A percentile compares a stretch with the other conserved stretches of the same genome.
These are phyloP conservation scores for Xanthia icteritia DNA, from an alignment of 2,888 invertebrate species.

Conservation along the genomic window DNA sequence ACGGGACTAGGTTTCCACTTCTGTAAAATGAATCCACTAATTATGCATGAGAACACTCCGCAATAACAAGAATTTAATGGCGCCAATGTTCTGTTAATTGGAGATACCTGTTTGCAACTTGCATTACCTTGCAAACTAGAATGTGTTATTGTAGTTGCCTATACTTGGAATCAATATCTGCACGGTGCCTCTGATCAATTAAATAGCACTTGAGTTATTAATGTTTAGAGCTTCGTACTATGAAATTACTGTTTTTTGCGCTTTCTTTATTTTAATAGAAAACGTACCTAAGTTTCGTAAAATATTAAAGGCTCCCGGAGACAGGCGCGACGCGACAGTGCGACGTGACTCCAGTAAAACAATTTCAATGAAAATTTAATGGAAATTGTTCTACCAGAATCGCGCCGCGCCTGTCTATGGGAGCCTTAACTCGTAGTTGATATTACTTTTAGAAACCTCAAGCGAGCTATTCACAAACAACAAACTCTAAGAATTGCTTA, in stretches of 20 bases:
- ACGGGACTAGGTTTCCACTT: slow-evolving; percentile 52
- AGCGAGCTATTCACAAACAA: slow-evolving; percentile 30
- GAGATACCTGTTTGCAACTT: slow-evolving; percentile 80
- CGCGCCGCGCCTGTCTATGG: too few species aligned
- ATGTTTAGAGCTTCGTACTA: slow-evolving; percentile 25
- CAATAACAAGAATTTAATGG: slow-evolving; percentile 73
- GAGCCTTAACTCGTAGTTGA: background rate
- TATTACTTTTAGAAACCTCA: slow-evolving; percentile 23
- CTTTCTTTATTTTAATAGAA: slow-evolving; percentile 8
- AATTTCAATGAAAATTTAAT: too few species aligned
- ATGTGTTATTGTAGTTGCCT: slow-evolving; percentile 77
- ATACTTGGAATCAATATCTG: slow-evolving; percentile 74
- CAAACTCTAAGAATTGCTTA: slow-evolving; percentile 25
- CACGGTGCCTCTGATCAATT: slow-evolving; percentile 75
- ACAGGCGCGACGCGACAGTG: too few species aligned
- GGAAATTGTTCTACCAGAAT: too few species aligned
- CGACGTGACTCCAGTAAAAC: too few species aligned
- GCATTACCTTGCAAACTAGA: slow-evolving; percentile 73
- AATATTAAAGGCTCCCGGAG: background rate
- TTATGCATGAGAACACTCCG: slow-evolving; percentile 69
- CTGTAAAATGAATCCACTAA: slow-evolving; percentile 67
- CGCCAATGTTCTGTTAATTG: slow-evolving; percentile 82
- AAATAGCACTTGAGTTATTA: slow-evolving; percentile 64
- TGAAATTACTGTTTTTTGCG: slow-evolving; percentile 4
- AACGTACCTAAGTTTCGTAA: slow-evolving; percentile 1